A percentile compares a stretch with the other conserved stretches of the same genome.
Evolutionary conservation across 2,888 invertebrate genomes (phyloP).

Genomic region (Ennomos quercinarius): DNA sequence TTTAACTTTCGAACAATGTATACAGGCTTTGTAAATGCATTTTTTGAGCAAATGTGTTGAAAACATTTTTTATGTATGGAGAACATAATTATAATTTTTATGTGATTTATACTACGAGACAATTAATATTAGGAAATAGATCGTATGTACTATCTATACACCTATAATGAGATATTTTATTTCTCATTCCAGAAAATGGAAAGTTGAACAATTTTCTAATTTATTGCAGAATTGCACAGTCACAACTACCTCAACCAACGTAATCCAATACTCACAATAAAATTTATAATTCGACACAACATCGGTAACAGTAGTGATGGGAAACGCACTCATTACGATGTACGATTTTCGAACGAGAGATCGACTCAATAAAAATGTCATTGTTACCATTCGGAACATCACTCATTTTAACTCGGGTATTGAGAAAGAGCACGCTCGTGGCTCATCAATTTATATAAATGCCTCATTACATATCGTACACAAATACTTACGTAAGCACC

Average conservation of each 20-base stretch:
- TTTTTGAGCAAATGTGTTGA: too few relatives aligned
- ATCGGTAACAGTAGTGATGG: conserved; percentile 37
- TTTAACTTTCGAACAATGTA: too few relatives aligned
- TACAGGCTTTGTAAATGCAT: too few relatives aligned
- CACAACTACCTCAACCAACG: conserved; percentile 30
- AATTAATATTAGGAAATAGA: too few relatives aligned
- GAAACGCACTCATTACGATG: conserved; percentile 46
- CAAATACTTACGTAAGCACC: conserved; percentile 52
- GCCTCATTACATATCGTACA: conserved; percentile 69
- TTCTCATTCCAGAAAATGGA: too few relatives aligned
- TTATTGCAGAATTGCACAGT: conserved; percentile 22
- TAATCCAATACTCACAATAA: conserved; percentile 34
- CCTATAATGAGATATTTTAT: too few relatives aligned
- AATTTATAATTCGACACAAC: conserved; percentile 28
- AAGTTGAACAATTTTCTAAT: conserved; percentile 5
- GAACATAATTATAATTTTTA: too few relatives aligned
- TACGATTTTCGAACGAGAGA: conserved; percentile 46
- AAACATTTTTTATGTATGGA: too few relatives aligned
- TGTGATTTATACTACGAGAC: too few relatives aligned
- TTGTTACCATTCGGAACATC: conserved; percentile 68
- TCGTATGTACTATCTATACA: too few relatives aligned
- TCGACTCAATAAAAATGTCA: conserved; percentile 60
- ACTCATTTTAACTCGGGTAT: conserved; percentile 72
- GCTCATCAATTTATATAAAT: conserved; percentile 73
- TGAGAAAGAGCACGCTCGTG: conserved; percentile 49